Base-by-base conservation (phyloP, 92 coral and sea anemone genomes). In the Epizoanthus scotinus region DNA sequence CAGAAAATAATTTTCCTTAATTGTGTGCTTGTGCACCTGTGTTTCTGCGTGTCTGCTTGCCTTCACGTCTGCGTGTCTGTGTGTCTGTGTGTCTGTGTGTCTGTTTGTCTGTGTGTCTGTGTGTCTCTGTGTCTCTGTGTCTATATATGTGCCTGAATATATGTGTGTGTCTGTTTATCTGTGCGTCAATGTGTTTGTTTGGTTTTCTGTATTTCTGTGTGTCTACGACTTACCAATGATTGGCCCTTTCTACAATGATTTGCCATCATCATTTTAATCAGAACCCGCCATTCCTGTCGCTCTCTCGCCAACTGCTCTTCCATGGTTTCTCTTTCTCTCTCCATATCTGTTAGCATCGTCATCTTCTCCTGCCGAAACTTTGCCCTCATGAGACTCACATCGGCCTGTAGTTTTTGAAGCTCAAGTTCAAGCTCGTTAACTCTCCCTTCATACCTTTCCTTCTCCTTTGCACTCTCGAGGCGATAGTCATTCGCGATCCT, bases 221-320 rank as follows among this genome's bases (percentile, higher is more conserved):
- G 14, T 47, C 52, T 47, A 8, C 0, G 0, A 3, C 67, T 8
- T 73, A 75, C 81, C 42, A 22, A 56, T 59, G 22, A 58, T 38
- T 58, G 66, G 3, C 25, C 69, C 34, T 25, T 60, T 38, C 28
- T 57, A 27, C 38, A 18, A 12, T 42, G 57, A 13, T 40, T 65
- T 21, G 57, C 60, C 50, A 68, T 59, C 57, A 83, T 71, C 55
- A 84, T 62, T 34, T 79, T 82, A 62, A 88, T 50, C 77, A 88
- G 71, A 4, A 63, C 70, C 58, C 92, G 93, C 87, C 89, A 81
- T 15, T 93, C 98, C 49, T 86, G 86, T 77, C 86, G 90, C 58
- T 95, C 98, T 68, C 85, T 83, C 14, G 78, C 86, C 24, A 86
- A 89, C 57, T 83, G 87, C 55, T 95, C 98, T 50, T 94, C 95